Evolutionary conservation across 2,888 invertebrate genomes (phyloP).

Genomic region (Vanessa cardui): DNA sequence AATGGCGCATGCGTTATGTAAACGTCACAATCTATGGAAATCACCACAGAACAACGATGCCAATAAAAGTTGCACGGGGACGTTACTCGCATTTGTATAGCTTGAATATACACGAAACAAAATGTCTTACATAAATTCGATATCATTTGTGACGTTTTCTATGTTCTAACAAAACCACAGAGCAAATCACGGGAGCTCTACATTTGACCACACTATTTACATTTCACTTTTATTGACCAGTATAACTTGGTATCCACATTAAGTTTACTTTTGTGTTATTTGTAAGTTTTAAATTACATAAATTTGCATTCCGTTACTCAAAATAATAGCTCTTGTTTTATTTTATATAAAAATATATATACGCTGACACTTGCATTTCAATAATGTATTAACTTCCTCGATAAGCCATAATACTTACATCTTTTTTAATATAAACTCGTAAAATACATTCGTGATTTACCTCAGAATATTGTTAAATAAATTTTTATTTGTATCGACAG

Average conservation of each 20-base stretch:
- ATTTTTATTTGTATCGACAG: not conserved
- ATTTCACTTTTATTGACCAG: conserved; percentile 47
- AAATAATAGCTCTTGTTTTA: not conserved
- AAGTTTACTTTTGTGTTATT: conserved; percentile 1
- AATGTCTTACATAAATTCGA: not conserved
- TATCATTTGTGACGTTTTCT: conserved; percentile 23
- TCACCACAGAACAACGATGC: not conserved
- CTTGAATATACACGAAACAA: not conserved
- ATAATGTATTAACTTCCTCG: too few species aligned
- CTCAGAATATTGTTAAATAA: too few species aligned
- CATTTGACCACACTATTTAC: conserved; percentile 45
- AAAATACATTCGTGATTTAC: too few species aligned
- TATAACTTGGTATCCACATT: conserved; percentile 33
- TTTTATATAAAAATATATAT: too few species aligned
- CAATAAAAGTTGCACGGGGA: not conserved
- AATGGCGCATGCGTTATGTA: conserved; percentile 32
- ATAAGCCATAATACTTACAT: too few species aligned
- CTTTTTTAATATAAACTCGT: too few species aligned
- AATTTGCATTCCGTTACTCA: not conserved
- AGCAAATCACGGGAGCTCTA: conserved; percentile 43
- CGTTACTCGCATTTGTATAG: not conserved
- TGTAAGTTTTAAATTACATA: not conserved
- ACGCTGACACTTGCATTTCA: too few species aligned
- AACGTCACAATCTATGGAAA: conserved; percentile 37
- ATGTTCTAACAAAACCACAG: conserved; percentile 20